Base-by-base conservation (phyloP, 2,888 invertebrate genomes). In the Hyposoter dolosus region DNA sequence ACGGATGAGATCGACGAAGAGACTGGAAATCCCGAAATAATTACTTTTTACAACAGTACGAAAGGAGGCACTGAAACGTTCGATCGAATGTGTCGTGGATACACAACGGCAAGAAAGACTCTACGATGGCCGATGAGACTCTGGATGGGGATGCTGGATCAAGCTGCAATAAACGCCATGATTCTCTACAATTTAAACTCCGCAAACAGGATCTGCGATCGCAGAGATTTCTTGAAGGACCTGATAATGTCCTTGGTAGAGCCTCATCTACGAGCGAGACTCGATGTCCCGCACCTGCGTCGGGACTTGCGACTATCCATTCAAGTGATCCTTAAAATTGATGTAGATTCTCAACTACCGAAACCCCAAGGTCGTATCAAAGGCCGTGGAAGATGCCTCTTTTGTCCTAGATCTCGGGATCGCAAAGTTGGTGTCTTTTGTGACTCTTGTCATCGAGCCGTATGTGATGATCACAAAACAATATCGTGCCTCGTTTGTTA, bases 71-170 rank as follows among this genome's bases (percentile, higher is more conserved):
- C 66, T 28, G 28, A 28, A 12, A 40, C n/a, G 1, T 66, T 66
- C 15, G 40, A 66, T n/a, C 10, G n/a, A 40, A 40, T 66, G 66
- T 40, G 66, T 40, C 35, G n/a, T 0, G 17, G 9, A 9, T 66
- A 40, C 19, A 40, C 66, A 10, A 40, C 35, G 3, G 66, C 66
- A 6, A 35, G 66, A n/a, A 66, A 66, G 4, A 66, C 40, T 17
- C 40, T 35, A 0, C 66, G 66, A n/a, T 66, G 66, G 66, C 66
- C 66, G 17, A 66, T 66, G 66, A 35, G 66, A 40, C 66, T 66
- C 1, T 66, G 17, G n/a, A 40, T 66, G 66, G 66, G 40, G n/a
- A 66, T 66, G 17, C 4, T 66, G 40, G 66, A 66, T 9, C 66
- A 66, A 40, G 66, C 66, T 3, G 40, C n/a, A 3, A 66, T 66